A percentile compares a stretch with the other conserved stretches of the same genome.
phyloP scores from a whole-genome alignment of 92 coral and sea anemone genomes.

The Montipora capitata region DNA sequence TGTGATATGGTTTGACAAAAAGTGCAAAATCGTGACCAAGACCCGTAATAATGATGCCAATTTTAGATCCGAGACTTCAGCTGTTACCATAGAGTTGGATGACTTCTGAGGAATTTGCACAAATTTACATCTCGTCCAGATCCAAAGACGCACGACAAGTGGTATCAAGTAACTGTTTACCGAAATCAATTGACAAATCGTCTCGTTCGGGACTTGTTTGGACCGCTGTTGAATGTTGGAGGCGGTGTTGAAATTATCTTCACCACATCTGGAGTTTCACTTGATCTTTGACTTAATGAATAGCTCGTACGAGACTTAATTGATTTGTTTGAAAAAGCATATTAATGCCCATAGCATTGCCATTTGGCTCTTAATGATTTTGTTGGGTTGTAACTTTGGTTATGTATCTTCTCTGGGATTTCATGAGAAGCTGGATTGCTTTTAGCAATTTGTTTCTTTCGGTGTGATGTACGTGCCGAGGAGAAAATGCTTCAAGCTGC shows the following conservation, averaged over 20 bases:
- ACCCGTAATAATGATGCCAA: background rate
- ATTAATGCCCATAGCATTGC: conserved; percentile 40
- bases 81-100: conserved; percentile 37
- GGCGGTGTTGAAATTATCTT: conserved; percentile 49
- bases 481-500: conserved; percentile 55
- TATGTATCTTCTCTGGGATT: background rate
- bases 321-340: conserved; percentile 23
- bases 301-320: conserved; percentile 21
- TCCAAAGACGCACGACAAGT: conserved; percentile 9
- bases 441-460: background rate
- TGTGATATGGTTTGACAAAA: background rate
- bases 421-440: background rate
- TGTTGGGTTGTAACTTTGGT: conserved; percentile 9
- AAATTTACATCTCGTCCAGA: background rate
- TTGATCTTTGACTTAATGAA: conserved; percentile 53
- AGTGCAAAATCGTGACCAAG: background rate
- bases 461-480: conserved; percentile 59
- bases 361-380: conserved; percentile 29
- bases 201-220: background rate
- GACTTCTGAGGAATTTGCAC: too few species aligned
- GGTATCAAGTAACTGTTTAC: conserved; percentile 39
- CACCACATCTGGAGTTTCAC: conserved; percentile 16
- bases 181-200: background rate
- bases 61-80: conserved; percentile 5
- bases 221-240: conserved; percentile 25